Evolutionary conservation across 2,113 vertebrate species (phyloP), one percentile per base, ranked within the genome.

Genomic region (Proteles cristata): DNA sequence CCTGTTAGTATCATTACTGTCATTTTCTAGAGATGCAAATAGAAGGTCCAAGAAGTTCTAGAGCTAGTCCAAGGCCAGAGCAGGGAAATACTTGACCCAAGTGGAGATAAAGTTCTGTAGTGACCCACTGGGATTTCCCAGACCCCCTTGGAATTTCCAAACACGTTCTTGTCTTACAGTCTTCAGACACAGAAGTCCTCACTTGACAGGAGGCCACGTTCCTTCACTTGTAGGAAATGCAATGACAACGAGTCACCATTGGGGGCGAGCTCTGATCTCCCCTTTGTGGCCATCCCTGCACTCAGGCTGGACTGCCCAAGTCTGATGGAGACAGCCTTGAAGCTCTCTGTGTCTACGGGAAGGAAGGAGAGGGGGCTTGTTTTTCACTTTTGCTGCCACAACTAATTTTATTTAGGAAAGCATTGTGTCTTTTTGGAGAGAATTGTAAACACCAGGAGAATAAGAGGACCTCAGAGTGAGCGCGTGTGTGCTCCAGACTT

Each of bases 321-420:
- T 71, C 11, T 48, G 31, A 82, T 61, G 1, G 33, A 90, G 63
- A 81, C 31, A 17, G 55, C 25, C 31, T 79, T 35, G 68, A n/a
- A 4, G 1, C 61, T 82, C 45, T 76, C 35, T 17, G 6, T 16
- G 7, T 86, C 33, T 69, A n/a, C 1, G 4, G 48, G 86, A 58
- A 87, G 66, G 43, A 93, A 88, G 53, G 55, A 45, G 33, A 83
- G 71, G 23, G 65, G 33, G 14, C 23, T 58, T 91, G 80, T 55
- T 95, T 77, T 76, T 45, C 80, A 90, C 65, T 53, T 90, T 81
- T 81, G 93, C 50, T 61, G n/a, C 76, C 71, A 31, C 82, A 17
- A 74, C 58, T 81, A 28, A 68, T 95, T 92, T 88, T 88, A 58
- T 87, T 95, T 84, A 50, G 88, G 68, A 89, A 80, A 69, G 50